A percentile compares a stretch with the other conserved stretches of the same genome.
These are phyloP conservation scores for Potorous gilbertii DNA, from an alignment of 2,797 vertebrate species.

Conservation along the genomic window DNA sequence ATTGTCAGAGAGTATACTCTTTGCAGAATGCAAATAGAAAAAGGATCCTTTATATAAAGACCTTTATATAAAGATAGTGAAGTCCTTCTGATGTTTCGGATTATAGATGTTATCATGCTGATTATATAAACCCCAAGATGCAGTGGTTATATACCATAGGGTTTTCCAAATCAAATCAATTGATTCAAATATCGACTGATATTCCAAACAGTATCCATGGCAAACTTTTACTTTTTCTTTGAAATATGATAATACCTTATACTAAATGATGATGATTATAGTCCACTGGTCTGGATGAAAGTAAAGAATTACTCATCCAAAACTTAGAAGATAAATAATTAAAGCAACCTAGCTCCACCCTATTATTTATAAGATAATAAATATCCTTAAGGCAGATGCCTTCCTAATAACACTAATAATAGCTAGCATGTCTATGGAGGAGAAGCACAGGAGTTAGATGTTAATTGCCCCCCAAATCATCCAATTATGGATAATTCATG, in stretches of 20 bases:
- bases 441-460: constrained; percentile 49
- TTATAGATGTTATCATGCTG: not conserved
- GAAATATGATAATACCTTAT: constrained; percentile 41
- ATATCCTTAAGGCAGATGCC: constrained; percentile 60
- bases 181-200: not conserved
- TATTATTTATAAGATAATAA: constrained; percentile 71
- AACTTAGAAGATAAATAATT: constrained; percentile 77
- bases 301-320: constrained; percentile 74
- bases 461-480: constrained; percentile 63
- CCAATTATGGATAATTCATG: constrained; percentile 76
- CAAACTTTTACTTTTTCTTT: constrained; percentile 24
- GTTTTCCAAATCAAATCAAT: not conserved
- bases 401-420: not conserved
- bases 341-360: constrained; percentile 66
- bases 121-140: not conserved
- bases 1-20: not conserved
- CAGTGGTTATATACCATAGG: not conserved
- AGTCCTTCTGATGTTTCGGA: not conserved
- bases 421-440: not conserved
- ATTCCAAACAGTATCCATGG: not conserved
- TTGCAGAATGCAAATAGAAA: not conserved
- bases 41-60: not conserved
- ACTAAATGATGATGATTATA: constrained; percentile 51
- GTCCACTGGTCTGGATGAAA: constrained; percentile 73
- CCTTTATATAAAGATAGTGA: not conserved